Evolutionary conservation across 2,797 vertebrate genomes (phyloP).

Genomic region (Carcharodon carcharias): DNA sequence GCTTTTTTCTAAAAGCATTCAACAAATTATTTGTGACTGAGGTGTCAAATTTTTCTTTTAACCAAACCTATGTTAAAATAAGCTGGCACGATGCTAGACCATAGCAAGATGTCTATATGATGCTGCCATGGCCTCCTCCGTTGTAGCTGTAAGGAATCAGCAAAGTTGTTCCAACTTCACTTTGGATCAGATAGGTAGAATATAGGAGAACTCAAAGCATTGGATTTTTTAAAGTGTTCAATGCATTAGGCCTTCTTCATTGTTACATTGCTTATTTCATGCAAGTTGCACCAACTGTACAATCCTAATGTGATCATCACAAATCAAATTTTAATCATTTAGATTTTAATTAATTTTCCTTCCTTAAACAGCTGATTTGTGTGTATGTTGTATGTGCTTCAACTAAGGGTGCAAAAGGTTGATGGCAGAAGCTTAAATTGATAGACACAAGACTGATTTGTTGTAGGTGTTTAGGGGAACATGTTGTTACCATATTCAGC

Average conservation of each 20-base stretch:
- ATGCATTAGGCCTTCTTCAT: neutral
- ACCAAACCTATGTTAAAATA: constrained; percentile 10
- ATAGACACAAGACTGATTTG: neutral
- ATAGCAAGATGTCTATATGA: neutral
- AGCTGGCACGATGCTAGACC: neutral
- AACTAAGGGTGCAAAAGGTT: neutral
- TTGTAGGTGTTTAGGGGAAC: neutral
- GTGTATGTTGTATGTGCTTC: neutral
- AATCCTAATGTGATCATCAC: neutral
- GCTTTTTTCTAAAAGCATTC: constrained; percentile 3
- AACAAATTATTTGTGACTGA: constrained; percentile 20
- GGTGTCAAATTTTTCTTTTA: constrained; percentile 30
- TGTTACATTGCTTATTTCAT: neutral
- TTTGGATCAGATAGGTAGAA: neutral
- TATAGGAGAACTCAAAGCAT: neutral
- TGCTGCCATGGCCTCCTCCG: neutral
- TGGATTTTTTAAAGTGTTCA: neutral
- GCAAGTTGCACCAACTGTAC: neutral
- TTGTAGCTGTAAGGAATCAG: neutral
- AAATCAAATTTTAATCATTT: neutral
- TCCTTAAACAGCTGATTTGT: neutral
- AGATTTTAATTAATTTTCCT: neutral
- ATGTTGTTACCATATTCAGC: neutral
- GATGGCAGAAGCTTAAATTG: neutral
- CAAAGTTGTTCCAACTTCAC: neutral